Evolutionary conservation across 2,888 invertebrate species (phyloP).

Genomic region (Nomada flava): DNA sequence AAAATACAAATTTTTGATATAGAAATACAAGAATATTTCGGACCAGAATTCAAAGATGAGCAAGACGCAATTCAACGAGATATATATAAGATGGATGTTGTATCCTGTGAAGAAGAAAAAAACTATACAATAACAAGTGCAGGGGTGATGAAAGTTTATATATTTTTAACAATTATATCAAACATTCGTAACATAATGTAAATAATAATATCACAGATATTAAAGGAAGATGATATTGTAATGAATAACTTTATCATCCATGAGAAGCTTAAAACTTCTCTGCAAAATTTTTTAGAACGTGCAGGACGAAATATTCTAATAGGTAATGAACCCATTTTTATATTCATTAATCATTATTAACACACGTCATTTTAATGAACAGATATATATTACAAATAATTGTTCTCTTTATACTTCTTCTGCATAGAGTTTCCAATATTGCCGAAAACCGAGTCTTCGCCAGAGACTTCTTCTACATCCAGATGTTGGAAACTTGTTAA

Average conservation of each 20-base stretch:
- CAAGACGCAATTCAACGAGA: constrained; percentile 72
- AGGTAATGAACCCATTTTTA: constrained; percentile 43
- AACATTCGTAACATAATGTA: background rate
- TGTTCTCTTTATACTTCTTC: background rate
- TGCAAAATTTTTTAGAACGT: constrained; percentile 71
- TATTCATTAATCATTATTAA: constrained; percentile 6
- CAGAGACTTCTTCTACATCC: constrained; percentile 7
- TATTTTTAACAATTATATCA: constrained; percentile 13
- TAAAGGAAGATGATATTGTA: constrained; percentile 9
- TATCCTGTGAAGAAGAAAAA: constrained; percentile 58
- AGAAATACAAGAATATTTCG: constrained; percentile 22
- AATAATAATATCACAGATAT: constrained; percentile 27
- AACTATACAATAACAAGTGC: constrained; percentile 21
- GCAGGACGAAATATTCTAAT: constrained; percentile 53
- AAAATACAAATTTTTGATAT: constrained; percentile 18
- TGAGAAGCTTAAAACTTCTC: constrained; percentile 68
- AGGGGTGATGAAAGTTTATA: constrained; percentile 24
- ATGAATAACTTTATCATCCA: constrained; percentile 60
- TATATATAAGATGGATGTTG: constrained; percentile 75
- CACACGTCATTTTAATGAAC: constrained; percentile 21
- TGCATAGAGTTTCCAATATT: constrained; percentile 58
- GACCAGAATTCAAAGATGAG: constrained; percentile 46
- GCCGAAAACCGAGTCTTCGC: constrained; percentile 48
- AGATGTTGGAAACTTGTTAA: constrained; percentile 39
- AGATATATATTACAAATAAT: constrained; percentile 31